These are phyloP conservation scores for Chalcosyrphus nemorum DNA, from an alignment of 2,888 invertebrate genomes.

Conservation along the genomic window DNA sequence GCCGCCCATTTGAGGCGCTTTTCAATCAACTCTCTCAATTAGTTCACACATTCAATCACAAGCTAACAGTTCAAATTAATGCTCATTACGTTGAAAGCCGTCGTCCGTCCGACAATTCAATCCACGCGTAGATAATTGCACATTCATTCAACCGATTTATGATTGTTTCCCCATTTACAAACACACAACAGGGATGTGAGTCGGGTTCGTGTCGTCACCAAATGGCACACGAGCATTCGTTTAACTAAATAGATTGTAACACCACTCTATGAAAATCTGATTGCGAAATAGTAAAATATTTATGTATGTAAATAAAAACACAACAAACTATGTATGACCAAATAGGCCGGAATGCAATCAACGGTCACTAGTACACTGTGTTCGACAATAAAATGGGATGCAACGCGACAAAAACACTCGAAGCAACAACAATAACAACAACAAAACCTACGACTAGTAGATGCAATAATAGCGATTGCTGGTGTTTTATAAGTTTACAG, in stretches of 20 bases:
- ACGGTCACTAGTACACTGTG: conserved; percentile 50
- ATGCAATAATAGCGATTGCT: conserved; percentile 44
- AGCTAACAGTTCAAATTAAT: conserved; percentile 57
- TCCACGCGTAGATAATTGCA: conserved; percentile 57
- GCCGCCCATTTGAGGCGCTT: conserved; percentile 34
- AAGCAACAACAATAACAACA: neutral
- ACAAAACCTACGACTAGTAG: neutral
- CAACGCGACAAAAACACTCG: conserved; percentile 39
- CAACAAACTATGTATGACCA: conserved; percentile 24
- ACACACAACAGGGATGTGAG: neutral
- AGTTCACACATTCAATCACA: conserved; percentile 66
- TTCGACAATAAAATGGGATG: conserved; percentile 33
- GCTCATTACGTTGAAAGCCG: conserved; percentile 63
- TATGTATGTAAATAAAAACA: neutral
- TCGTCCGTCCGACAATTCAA: conserved; percentile 37
- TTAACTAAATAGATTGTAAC: conserved; percentile 19
- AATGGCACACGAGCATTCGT: neutral
- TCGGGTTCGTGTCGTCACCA: too few species aligned
- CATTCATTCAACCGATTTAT: conserved; percentile 55
- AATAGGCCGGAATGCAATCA: conserved; percentile 55
- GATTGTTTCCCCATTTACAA: conserved; percentile 34
- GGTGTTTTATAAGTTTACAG: conserved; percentile 50
- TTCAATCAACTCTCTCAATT: conserved; percentile 65
- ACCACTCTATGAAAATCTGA: conserved; percentile 38
- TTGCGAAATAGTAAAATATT: conserved; percentile 40